Evolutionary conservation across 2,888 invertebrate species (phyloP), one percentile per base, ranked within the genome.

Genomic region (Nesidiocoris tenuis): DNA sequence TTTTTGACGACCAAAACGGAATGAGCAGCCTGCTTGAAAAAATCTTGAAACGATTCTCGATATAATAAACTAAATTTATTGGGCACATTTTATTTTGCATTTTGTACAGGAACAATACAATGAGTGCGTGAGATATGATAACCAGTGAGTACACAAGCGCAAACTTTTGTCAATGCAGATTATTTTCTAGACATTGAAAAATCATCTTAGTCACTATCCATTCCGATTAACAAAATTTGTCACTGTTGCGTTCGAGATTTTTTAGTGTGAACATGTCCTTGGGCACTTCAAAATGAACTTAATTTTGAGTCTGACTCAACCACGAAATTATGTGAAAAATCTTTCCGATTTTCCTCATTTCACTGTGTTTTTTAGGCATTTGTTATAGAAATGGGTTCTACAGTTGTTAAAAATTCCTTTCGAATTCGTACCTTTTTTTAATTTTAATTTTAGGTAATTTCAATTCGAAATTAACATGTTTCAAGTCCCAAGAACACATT

Each of bases 41-140:
- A 59, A 70, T 59, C 17, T 63, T 19, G 61, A 22, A 63, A 61
- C 16, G 61, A 24, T 22, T 70, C 65, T 71, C 66, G 59, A 19
- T 76, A 76, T 82, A 39, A 39, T 81, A 83, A 85, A 86, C 86
- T 86, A 86, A 86, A 85, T 86, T 86, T 86, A 86, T 86, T 86
- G 86, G 86, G 86, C 85, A 85, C 83, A 84, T 82, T 81, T 78
- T 68, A 39, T 76, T 79, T 78, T 67, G 75, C 77, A 77, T 77
- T 77, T 77, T 79, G 76, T 78, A 79, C 79, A 65, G 61, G 55
- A 71, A 61, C 72, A 72, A 39, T 72, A 72, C 72, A 59, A 59
- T 61, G 17, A 55, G 61, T 68, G 77, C 79, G 79, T 75, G 76
- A 75, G 55, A 68, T 72, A 75, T 39, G 39, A 39, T 79, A 80